phyloP scores from a whole-genome alignment of 2,888 invertebrate species.

The Carterocephalus palaemon region DNA sequence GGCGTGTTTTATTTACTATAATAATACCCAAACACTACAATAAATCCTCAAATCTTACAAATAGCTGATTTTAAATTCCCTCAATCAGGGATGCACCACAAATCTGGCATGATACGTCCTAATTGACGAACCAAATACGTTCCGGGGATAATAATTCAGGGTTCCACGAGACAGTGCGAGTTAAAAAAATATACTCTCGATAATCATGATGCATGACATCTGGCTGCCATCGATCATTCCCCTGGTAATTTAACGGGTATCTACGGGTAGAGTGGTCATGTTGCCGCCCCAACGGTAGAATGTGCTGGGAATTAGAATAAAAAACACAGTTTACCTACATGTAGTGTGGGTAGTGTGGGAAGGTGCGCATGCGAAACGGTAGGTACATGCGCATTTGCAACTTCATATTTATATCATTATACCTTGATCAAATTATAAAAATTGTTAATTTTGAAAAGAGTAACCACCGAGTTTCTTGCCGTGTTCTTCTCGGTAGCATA shows the following conservation, averaged over 20 bases:
- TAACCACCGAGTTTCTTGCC: too few species aligned
- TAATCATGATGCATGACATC: constrained; percentile 53
- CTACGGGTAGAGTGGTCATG: constrained; percentile 17
- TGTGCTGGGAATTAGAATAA: constrained; percentile 8
- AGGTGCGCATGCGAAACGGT: too few species aligned
- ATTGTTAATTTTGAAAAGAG: too few species aligned
- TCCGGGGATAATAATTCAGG: constrained; percentile 30
- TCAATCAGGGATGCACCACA: constrained; percentile 15
- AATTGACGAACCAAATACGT: constrained; percentile 29
- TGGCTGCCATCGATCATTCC: constrained; percentile 60
- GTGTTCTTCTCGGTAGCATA: too few species aligned
- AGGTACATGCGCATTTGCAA: too few species aligned
- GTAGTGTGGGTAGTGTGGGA: background rate
- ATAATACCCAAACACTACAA: too few species aligned
- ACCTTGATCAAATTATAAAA: too few species aligned
- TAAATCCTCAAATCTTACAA: background rate
- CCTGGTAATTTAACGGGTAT: constrained; percentile 52
- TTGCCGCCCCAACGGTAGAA: constrained; percentile 11
- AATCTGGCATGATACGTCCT: constrained; percentile 18
- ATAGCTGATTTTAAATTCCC: constrained; percentile 2
- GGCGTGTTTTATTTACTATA: too few species aligned
- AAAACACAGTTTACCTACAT: constrained; percentile 7
- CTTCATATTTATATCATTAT: too few species aligned
- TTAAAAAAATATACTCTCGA: constrained; percentile 33
- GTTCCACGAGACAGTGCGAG: constrained; percentile 27